phyloP scores from a whole-genome alignment of 1,140 invertebrate genomes.

The Drosophila tropicalis region DNA sequence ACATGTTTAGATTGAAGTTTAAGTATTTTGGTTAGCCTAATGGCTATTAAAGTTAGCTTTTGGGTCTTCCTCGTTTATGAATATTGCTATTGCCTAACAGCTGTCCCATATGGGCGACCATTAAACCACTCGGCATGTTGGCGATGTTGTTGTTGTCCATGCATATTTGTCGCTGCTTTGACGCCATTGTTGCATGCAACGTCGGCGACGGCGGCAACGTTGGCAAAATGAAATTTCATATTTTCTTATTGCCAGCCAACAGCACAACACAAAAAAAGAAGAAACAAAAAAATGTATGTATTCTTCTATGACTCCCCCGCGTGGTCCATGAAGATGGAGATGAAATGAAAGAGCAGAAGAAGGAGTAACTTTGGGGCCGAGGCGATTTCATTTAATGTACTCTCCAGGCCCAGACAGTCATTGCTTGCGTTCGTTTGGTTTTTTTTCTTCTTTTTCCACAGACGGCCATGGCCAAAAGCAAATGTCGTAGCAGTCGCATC shows the following conservation, averaged over 20 bases:
- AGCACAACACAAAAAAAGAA: neutral
- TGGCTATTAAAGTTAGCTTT: constrained; percentile 5
- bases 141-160: constrained; percentile 32
- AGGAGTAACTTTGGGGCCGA: neutral
- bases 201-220: constrained; percentile 29
- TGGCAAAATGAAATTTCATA: constrained; percentile 75
- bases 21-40: neutral
- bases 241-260: constrained; percentile 60
- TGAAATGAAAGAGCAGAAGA: neutral
- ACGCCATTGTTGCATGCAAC: constrained; percentile 71
- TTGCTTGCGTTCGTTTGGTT: neutral
- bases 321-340: constrained; percentile 20
- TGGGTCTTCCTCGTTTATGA: constrained; percentile 31
- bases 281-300: neutral
- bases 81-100: constrained; percentile 37
- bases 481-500: constrained; percentile 58
- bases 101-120: constrained; percentile 64
- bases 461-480: constrained; percentile 73
- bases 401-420: constrained; percentile 35
- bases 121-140: constrained; percentile 33
- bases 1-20: no score
- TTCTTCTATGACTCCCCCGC: constrained; percentile 17
- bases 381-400: constrained; percentile 76
- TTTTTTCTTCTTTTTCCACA: constrained; percentile 41
- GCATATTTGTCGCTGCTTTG: constrained; percentile 60